phyloP scores from a whole-genome alignment of 2,113 vertebrate genomes.

The Platycercus adscitus region DNA sequence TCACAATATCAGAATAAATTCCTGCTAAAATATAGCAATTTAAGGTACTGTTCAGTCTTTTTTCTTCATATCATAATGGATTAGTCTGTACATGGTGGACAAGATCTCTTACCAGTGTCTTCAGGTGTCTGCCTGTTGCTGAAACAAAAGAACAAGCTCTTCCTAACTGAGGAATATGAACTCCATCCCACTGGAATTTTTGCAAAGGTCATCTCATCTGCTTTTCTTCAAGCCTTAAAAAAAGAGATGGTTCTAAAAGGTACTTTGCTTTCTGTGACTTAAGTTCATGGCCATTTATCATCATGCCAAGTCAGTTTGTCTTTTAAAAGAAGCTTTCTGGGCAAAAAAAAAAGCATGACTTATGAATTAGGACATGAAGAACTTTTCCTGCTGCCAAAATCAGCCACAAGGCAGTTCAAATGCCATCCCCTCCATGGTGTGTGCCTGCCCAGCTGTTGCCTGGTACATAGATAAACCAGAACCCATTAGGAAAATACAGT shows the following conservation, averaged over 20 bases:
- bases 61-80: background rate
- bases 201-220: conserved; percentile 7
- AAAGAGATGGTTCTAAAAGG: background rate
- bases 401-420: background rate
- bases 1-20: background rate
- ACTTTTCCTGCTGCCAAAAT: conserved; percentile 13
- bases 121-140: background rate
- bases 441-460: background rate
- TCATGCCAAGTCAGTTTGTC: background rate
- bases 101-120: background rate
- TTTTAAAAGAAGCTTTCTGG: background rate
- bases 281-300: conserved; percentile 15
- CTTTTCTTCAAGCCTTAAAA: background rate
- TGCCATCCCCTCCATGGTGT: background rate
- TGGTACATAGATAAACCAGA: background rate
- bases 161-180: background rate
- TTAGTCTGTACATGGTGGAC: background rate
- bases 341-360: background rate
- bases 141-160: background rate
- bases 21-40: background rate
- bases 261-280: conserved; percentile 44
- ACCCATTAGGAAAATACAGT: background rate
- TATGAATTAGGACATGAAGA: conserved; percentile 8
- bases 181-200: background rate
- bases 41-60: background rate